phyloP scores from a whole-genome alignment of 2,113 vertebrate species.

The Indicator indicator region DNA sequence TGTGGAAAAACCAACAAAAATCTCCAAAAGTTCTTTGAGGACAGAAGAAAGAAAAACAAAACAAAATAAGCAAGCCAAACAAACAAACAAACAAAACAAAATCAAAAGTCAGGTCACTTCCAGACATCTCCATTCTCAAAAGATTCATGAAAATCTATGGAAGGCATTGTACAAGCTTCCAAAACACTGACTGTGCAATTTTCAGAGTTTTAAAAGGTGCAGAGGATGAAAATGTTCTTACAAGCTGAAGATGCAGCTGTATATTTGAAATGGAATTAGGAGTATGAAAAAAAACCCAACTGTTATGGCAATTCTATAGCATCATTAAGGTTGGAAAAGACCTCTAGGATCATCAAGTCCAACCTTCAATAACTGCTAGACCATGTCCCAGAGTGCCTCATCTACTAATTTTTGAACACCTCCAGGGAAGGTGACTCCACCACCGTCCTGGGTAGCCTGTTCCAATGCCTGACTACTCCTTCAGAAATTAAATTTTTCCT shows the following conservation, averaged over 20 bases:
- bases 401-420: no score
- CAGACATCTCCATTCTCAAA: slow-evolving; percentile 14
- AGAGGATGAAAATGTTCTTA: not conserved
- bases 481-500: no score
- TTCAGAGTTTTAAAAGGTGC: slow-evolving; percentile 8
- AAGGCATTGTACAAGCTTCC: not conserved
- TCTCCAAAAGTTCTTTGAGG: not conserved
- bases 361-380: no score
- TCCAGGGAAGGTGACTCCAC: no score
- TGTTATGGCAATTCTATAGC: not conserved
- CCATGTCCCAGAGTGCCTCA: no score
- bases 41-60: not conserved
- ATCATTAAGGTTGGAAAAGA: no score
- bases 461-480: no score
- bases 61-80: no score
- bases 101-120: not conserved
- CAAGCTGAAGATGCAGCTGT: not conserved
- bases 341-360: no score
- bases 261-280: not conserved
- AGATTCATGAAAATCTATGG: slow-evolving; percentile 28
- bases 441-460: no score
- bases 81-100: not conserved
- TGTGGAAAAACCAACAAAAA: not conserved
- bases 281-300: not conserved
- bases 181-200: not conserved